Evolutionary conservation across 2,113 vertebrate species (phyloP).

Genomic region (Hyaena hyaena): DNA sequence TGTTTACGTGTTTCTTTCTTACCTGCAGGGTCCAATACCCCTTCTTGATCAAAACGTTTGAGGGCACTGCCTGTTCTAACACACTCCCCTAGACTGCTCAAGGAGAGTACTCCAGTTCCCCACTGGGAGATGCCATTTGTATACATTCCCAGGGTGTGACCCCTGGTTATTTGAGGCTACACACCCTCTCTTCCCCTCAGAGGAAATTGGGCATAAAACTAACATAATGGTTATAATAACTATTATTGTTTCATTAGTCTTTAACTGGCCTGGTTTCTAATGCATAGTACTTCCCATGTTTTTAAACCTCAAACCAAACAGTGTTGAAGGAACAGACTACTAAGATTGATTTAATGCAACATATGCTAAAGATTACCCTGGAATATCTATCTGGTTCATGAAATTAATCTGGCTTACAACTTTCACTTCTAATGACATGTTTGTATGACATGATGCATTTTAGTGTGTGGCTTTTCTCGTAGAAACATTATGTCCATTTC

Average conservation of each 20-base stretch:
- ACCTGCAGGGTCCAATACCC: neutral
- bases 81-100: neutral
- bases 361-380: constrained; percentile 72
- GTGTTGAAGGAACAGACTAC: constrained; percentile 64
- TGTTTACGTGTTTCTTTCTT: neutral
- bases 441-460: constrained; percentile 81
- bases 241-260: constrained; percentile 62
- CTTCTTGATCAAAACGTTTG: neutral
- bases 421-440: constrained; percentile 76
- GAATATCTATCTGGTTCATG: constrained; percentile 64
- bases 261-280: constrained; percentile 42
- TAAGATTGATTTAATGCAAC: constrained; percentile 79
- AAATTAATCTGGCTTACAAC: constrained; percentile 76
- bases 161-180: neutral
- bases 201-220: constrained; percentile 13
- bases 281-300: constrained; percentile 35
- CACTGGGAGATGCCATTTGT: neutral
- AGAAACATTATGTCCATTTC: constrained; percentile 72
- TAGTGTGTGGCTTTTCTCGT: constrained; percentile 82
- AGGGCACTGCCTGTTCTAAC: neutral
- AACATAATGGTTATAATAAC: constrained; percentile 39
- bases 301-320: constrained; percentile 70
- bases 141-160: neutral
- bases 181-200: neutral
- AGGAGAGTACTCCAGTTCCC: neutral